phyloP scores from a whole-genome alignment of 2,888 invertebrate genomes.

The Latheticus oryzae region DNA sequence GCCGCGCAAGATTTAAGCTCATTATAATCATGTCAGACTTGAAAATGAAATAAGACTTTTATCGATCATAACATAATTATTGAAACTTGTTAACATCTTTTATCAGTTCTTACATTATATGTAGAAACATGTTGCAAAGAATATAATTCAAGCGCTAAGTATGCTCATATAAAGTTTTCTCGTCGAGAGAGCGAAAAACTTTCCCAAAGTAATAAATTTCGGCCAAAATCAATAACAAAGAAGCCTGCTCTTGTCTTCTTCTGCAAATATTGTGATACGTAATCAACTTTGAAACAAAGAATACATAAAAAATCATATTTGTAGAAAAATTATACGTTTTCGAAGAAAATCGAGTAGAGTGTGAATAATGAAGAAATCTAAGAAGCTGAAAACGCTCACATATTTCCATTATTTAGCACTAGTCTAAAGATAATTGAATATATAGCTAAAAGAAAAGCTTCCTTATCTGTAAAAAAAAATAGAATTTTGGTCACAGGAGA shows the following conservation, averaged over 20 bases:
- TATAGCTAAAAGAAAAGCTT: constrained; percentile 1
- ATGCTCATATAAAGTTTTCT: constrained; percentile 42
- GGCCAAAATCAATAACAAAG: constrained; percentile 33
- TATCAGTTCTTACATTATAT: constrained; percentile 10
- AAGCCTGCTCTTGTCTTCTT: constrained; percentile 20
- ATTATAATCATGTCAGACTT: constrained; percentile 45
- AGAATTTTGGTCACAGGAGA: too few species aligned
- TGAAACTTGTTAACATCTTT: constrained; percentile 19
- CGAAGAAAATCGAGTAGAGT: background rate
- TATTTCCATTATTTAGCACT: constrained; percentile 10
- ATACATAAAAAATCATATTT: constrained; percentile 8
- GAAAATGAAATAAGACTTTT: constrained; percentile 27
- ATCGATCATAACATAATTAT: constrained; percentile 36
- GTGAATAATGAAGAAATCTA: constrained; percentile 11
- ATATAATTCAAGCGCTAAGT: constrained; percentile 40
- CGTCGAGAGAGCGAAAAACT: constrained; percentile 30
- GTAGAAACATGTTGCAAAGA: constrained; percentile 22
- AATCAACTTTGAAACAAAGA: constrained; percentile 9
- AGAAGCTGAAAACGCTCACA: background rate
- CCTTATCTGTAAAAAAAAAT: background rate
- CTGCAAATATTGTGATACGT: constrained; percentile 28
- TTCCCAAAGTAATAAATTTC: constrained; percentile 33
- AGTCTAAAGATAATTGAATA: constrained; percentile 12
- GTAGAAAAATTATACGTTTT: constrained; percentile 5
- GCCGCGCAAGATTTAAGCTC: constrained; percentile 49